phyloP scores from a whole-genome alignment of 2,888 invertebrate species.

The Lucinisca nassula region DNA sequence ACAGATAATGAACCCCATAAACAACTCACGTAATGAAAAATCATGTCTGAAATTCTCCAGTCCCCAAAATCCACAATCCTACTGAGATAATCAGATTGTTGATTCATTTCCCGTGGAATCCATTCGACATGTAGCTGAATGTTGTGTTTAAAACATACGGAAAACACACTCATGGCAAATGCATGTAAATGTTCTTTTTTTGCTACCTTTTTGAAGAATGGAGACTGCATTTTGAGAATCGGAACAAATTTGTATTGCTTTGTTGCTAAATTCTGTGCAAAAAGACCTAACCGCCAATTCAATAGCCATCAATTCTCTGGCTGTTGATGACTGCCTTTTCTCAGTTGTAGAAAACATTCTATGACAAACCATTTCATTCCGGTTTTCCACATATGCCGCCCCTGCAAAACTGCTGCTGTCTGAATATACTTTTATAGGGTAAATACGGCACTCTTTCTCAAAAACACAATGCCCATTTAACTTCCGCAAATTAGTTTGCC shows the following conservation, averaged over 20 bases:
- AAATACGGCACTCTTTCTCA: background rate
- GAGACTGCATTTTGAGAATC: background rate
- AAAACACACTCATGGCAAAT: background rate
- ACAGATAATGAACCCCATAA: background rate
- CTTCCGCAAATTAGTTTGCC: background rate
- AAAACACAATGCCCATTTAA: too few relatives aligned
- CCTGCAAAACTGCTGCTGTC: background rate
- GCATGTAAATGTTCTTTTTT: background rate
- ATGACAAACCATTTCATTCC: background rate
- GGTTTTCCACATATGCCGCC: background rate
- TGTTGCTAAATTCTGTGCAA: background rate
- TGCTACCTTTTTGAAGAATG: background rate
- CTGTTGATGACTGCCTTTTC: background rate
- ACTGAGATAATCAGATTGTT: background rate
- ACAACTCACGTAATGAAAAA: background rate
- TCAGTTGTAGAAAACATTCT: background rate
- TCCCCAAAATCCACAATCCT: background rate
- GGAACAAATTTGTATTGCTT: background rate
- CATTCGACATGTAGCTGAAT: background rate
- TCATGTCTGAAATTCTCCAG: background rate
- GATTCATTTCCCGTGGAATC: background rate
- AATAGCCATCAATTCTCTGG: background rate
- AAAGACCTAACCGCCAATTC: background rate
- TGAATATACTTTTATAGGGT: background rate
- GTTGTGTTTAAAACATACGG: background rate